Percentiles rank a stretch among this genome's conserved stretches.
phyloP scores from a whole-genome alignment of 2,797 vertebrate species.

The Mus minutoides region DNA sequence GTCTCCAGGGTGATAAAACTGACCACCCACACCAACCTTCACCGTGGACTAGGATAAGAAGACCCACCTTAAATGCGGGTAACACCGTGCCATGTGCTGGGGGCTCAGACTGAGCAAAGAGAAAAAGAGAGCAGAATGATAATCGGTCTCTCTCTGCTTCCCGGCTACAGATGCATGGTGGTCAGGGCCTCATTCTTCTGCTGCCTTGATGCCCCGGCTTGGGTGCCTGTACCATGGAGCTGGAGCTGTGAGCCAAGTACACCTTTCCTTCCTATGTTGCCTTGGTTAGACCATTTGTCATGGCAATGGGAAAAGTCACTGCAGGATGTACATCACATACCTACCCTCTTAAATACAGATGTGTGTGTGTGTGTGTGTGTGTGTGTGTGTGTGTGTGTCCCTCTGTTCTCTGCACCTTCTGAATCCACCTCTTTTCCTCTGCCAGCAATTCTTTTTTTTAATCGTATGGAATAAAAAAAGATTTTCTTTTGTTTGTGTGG shows the following conservation, averaged over 20 bases:
- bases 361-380: neutral
- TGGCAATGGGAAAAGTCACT: neutral
- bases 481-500: neutral
- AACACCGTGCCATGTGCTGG: neutral
- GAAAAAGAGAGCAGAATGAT: neutral
- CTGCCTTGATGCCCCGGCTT: too few species aligned
- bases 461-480: neutral
- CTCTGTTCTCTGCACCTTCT: neutral
- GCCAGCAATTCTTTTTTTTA: neutral
- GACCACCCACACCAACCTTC: neutral
- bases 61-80: neutral
- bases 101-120: neutral
- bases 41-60: neutral
- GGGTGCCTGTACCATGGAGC: neutral
- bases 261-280: neutral
- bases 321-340: neutral
- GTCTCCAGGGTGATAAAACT: neutral
- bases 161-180: neutral
- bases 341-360: neutral
- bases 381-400: neutral
- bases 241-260: neutral
- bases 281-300: neutral
- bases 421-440: neutral
- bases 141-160: neutral
- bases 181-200: neutral